A percentile compares a stretch with the other conserved stretches of the same genome.
Conservation (phyloP, 2,888 invertebrate species). For the Hydroisotoma schaefferi region DNA sequence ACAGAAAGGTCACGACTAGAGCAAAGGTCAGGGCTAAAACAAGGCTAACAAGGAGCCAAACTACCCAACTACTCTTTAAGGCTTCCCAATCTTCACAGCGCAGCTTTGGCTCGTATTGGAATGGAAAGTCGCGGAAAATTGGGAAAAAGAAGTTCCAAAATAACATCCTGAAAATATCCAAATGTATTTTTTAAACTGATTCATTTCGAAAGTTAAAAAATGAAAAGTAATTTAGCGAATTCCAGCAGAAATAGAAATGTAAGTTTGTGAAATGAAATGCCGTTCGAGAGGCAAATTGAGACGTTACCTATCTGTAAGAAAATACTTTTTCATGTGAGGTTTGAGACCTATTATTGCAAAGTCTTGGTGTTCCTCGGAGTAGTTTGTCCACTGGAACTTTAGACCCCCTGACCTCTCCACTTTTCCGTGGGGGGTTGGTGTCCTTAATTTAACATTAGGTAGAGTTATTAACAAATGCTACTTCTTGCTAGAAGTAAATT, state of each 20-base stretch:
- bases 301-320: slow-evolving; percentile 45
- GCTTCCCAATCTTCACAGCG: slow-evolving; percentile 43
- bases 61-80: slow-evolving; percentile 37
- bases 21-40: slow-evolving; percentile 33
- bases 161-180: slow-evolving; percentile 37
- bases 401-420: slow-evolving; percentile 13
- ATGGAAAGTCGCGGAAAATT: slow-evolving; percentile 47
- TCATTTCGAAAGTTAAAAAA: background rate
- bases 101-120: slow-evolving; percentile 28
- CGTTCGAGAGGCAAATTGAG: background rate
- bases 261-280: background rate
- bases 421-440: slow-evolving; percentile 24
- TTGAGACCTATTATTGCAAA: slow-evolving; percentile 46
- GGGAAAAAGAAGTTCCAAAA: slow-evolving; percentile 49
- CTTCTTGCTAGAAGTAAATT: no score
- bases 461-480: no score
- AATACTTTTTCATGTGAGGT: slow-evolving; percentile 44
- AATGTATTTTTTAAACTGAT: background rate
- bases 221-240: background rate
- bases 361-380: slow-evolving; percentile 45
- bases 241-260: background rate
- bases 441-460: slow-evolving; percentile 17
- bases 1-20: slow-evolving; percentile 31
- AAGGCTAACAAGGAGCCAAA: slow-evolving; percentile 38
- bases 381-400: slow-evolving; percentile 45